Evolutionary conservation across 1,140 invertebrate species (phyloP), one percentile per base, ranked within the genome.

Genomic region (Megalopta genalis): DNA sequence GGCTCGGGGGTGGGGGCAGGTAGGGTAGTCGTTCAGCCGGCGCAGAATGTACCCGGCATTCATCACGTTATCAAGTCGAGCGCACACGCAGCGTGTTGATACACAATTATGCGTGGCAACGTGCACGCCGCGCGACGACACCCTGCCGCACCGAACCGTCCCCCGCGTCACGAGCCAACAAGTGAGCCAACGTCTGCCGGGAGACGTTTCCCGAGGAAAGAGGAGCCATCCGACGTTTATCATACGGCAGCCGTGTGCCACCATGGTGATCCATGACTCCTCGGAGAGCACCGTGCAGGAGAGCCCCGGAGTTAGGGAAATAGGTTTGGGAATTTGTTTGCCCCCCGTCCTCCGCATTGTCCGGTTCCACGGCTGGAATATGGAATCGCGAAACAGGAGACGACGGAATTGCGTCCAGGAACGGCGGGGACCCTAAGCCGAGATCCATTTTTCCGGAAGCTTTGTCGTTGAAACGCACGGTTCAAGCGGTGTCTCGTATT

Each of bases 301-400:
- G 59, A 57, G 88, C 79, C 90, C 90, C 88, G 49, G 49, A 92
- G 90, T 90, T 89, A 90, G 89, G 92, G 91, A 93, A 93, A 93
- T 93, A 91, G 92, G 90, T 92, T 92, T 84, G 87, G 89, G 90
- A 93, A 93, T 90, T 93, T 93, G 92, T 93, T 93, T 92, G 88
- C 89, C 80, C 82, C 76, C 80, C 80, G 86, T 84, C 18, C 49
- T 21, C 54, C 54, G 54, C 7, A 6, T 57, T n/a, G 54, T 57
- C 80, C 86, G 76, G 84, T 71, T 88, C 78, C 86, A 86, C 84
- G 88, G 78, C 63, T 86, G 81, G 92, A 93, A 93, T 93, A 93
- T 91, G 77, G 86, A 92, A 91, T 91, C 60, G 63, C 49, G 54
- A 42, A 78, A 78, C 46, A 25, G n/a, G 49, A 52, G 62, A 6